These are phyloP conservation scores for Trididemnum nubilum DNA, from an alignment of 23 tunicate genomes.

Conservation along the genomic window DNA sequence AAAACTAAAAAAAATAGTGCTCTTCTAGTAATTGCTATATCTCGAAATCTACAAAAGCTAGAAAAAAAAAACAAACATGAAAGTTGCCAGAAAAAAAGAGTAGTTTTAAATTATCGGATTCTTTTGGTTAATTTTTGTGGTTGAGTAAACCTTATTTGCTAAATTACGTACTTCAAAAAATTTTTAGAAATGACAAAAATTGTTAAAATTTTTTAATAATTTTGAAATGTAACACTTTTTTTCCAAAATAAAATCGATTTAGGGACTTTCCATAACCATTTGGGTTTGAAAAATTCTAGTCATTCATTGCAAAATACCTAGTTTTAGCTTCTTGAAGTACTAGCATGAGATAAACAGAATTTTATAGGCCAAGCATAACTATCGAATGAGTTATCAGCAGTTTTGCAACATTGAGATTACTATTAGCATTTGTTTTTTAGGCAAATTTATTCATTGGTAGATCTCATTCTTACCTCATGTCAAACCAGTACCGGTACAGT, in stretches of 20 bases:
- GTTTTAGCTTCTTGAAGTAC: slow-evolving; percentile 25
- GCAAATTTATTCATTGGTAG: slow-evolving; percentile 18
- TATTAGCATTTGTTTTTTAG: slow-evolving; percentile 33
- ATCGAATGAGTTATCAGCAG: slow-evolving; percentile 17
- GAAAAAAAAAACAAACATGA: slow-evolving; percentile 22
- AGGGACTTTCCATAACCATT: slow-evolving; percentile 28
- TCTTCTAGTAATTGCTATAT: slow-evolving; percentile 19
- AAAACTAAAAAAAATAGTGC: slow-evolving; percentile 18
- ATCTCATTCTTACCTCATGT: too few relatives aligned
- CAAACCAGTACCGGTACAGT: too few relatives aligned
- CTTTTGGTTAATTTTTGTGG: slow-evolving; percentile 21
- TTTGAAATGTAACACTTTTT: slow-evolving; percentile 23
- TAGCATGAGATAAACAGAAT: too few relatives aligned
- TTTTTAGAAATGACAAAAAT: slow-evolving; percentile 9
- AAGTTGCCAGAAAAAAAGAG: slow-evolving; percentile 18
- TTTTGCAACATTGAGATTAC: slow-evolving; percentile 33
- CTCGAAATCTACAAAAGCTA: slow-evolving; percentile 34
- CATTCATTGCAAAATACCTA: slow-evolving; percentile 18
- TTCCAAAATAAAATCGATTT: slow-evolving; percentile 26
- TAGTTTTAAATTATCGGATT: slow-evolving; percentile 13
- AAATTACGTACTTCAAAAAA: slow-evolving; percentile 5
- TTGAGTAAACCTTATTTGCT: slow-evolving; percentile 30
- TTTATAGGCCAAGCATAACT: too few relatives aligned
- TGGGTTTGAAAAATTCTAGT: slow-evolving; percentile 3
- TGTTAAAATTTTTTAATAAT: slow-evolving; percentile 17